Evolutionary conservation across 2,888 invertebrate genomes (phyloP).

Genomic region (Beris chalybata): DNA sequence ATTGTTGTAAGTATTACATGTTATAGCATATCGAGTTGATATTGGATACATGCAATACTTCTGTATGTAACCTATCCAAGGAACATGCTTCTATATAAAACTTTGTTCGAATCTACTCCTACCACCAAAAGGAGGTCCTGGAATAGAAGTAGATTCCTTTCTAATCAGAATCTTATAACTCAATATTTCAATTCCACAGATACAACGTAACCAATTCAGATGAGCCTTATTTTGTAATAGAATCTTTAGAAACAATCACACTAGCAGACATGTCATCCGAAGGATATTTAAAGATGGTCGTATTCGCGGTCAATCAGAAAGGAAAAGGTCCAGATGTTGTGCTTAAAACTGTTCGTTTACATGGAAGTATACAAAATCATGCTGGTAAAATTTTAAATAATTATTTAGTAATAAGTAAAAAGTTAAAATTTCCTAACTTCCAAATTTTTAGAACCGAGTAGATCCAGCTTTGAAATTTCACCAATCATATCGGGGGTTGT

Average conservation of each 20-base stretch:
- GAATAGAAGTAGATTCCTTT: too few relatives aligned
- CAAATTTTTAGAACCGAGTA: slow-evolving; percentile 16
- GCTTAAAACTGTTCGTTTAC: slow-evolving; percentile 67
- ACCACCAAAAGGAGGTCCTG: too few relatives aligned
- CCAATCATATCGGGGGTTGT: slow-evolving; percentile 39
- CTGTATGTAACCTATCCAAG: too few relatives aligned
- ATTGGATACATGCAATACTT: too few relatives aligned
- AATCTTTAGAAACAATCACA: slow-evolving; percentile 60
- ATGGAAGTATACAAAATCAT: slow-evolving; percentile 30
- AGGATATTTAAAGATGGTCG: slow-evolving; percentile 70
- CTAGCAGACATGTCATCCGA: slow-evolving; percentile 65
- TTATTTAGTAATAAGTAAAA: slow-evolving; percentile 2
- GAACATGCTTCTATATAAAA: too few relatives aligned
- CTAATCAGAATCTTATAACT: too few relatives aligned
- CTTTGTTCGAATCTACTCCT: too few relatives aligned
- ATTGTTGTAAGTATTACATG: slow-evolving; percentile 32
- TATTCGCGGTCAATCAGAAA: slow-evolving; percentile 74
- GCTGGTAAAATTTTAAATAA: slow-evolving; percentile 26
- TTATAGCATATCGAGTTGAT: too few relatives aligned
- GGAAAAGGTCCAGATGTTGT: slow-evolving; percentile 70
- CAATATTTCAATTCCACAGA: slow-evolving; percentile 19
- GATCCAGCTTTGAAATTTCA: slow-evolving; percentile 34
- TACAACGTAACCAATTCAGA: slow-evolving; percentile 40
- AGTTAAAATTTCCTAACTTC: background rate
- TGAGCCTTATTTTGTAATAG: slow-evolving; percentile 40